A percentile compares a stretch with the other conserved stretches of the same genome.
Evolutionary conservation across 64 coral and sea anemone genomes (phyloP).

Genomic region (Platygyra sinensis): DNA sequence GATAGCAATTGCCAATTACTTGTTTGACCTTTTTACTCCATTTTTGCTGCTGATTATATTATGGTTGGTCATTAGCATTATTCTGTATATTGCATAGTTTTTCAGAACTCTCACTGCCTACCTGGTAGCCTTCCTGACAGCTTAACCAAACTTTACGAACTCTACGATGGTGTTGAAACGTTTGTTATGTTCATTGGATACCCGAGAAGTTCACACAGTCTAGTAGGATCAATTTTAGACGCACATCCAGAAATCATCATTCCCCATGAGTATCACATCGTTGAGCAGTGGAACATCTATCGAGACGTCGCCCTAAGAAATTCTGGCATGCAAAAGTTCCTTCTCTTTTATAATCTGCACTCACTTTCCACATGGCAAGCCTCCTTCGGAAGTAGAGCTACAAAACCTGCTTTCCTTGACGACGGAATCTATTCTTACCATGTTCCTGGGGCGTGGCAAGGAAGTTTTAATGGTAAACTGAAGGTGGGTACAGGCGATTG

Average conservation of each 20-base stretch:
- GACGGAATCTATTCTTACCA: conserved; percentile 29
- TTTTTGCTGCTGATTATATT: background rate
- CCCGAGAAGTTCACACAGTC: conserved; percentile 80
- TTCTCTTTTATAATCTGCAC: conserved; percentile 36
- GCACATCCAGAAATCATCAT: conserved; percentile 87
- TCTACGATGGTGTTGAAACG: conserved; percentile 74
- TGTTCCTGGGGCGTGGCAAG: conserved; percentile 39
- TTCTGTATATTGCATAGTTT: background rate
- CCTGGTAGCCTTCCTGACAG: conserved; percentile 21
- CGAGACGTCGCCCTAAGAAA: background rate
- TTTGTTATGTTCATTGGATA: conserved; percentile 92
- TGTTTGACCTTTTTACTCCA: too few relatives aligned
- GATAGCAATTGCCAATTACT: too few relatives aligned
- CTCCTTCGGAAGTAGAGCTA: conserved; percentile 12
- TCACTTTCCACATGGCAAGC: conserved; percentile 42
- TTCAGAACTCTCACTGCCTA: background rate
- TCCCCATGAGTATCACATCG: conserved; percentile 87
- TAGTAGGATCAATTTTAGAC: conserved; percentile 85
- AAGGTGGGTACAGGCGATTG: background rate
- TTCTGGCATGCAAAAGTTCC: conserved; percentile 21
- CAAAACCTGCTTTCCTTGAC: conserved; percentile 4
- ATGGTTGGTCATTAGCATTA: background rate
- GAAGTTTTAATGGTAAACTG: conserved; percentile 11
- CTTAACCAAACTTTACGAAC: background rate
- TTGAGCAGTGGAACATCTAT: conserved; percentile 17